phyloP scores from a whole-genome alignment of 2,113 vertebrate species.

The Paramormyrops kingsleyae region DNA sequence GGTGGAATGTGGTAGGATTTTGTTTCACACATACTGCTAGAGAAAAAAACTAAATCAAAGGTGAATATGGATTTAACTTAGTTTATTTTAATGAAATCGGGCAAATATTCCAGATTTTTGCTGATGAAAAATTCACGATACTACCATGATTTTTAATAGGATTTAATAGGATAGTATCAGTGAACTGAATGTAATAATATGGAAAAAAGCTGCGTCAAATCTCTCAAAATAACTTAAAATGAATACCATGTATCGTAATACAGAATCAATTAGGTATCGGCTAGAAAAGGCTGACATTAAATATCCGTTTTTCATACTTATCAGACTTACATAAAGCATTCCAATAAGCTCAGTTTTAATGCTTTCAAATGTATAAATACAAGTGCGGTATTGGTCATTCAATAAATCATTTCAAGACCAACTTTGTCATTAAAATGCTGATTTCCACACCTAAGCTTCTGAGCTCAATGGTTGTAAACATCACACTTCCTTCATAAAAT shows the following conservation, averaged over 20 bases:
- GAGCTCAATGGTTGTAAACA: neutral
- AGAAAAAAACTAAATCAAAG: neutral
- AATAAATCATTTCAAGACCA: neutral
- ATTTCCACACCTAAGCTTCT: neutral
- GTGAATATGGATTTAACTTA: neutral
- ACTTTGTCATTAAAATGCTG: neutral
- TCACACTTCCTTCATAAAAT: neutral
- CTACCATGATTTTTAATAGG: neutral
- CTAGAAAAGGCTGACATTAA: neutral
- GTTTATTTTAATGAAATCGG: neutral
- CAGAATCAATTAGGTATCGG: neutral
- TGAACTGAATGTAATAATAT: neutral
- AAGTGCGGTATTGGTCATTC: neutral
- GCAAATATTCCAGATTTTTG: neutral
- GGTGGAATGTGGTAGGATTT: neutral
- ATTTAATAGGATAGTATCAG: neutral
- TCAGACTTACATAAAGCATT: constrained; percentile 2
- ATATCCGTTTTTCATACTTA: neutral
- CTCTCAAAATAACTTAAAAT: neutral
- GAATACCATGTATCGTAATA: neutral
- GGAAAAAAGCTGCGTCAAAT: neutral
- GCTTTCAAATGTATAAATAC: constrained; percentile 12
- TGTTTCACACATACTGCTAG: neutral
- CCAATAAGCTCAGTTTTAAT: neutral
- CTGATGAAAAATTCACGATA: neutral